Percentiles rank a stretch among this genome's conserved stretches.
These are phyloP conservation scores for Lepidocolaptes lacrymiger DNA, from an alignment of 2,797 vertebrate species.

Conservation along the genomic window DNA sequence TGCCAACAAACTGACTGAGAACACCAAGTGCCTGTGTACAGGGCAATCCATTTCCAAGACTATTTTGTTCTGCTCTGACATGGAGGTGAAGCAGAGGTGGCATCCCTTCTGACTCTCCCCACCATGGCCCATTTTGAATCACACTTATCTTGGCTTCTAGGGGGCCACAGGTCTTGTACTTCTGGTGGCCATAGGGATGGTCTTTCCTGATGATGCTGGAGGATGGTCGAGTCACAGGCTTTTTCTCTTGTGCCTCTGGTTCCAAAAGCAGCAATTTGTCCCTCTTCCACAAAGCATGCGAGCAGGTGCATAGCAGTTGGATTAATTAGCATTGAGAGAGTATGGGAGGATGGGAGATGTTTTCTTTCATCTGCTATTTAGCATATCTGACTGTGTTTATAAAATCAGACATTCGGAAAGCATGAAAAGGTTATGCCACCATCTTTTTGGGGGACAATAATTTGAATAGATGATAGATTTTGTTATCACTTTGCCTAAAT, in stretches of 20 bases:
- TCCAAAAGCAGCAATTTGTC: neutral
- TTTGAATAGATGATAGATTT: neutral
- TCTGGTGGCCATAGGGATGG: neutral
- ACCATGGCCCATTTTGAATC: accelerated
- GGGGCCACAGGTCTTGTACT: neutral
- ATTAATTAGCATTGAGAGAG: neutral
- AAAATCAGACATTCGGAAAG: neutral
- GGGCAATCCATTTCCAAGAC: neutral
- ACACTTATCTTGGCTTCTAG: neutral
- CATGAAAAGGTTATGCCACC: neutral
- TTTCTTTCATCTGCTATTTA: neutral
- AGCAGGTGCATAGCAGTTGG: neutral
- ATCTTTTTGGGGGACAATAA: accelerated
- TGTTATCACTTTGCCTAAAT: neutral
- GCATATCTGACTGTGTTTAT: neutral
- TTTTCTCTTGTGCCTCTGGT: neutral
- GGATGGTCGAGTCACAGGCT: neutral
- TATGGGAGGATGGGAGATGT: neutral
- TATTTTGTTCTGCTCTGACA: neutral
- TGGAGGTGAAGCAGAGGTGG: neutral
- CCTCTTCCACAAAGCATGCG: neutral
- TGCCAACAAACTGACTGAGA: neutral
- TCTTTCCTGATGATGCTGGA: neutral
- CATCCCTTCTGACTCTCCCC: neutral
- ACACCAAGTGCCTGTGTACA: accelerated